Percentiles rank a stretch among this genome's conserved stretches.
Evolutionary conservation across 2,797 vertebrate genomes (phyloP).

Genomic region (Chloroceryle amazona): DNA sequence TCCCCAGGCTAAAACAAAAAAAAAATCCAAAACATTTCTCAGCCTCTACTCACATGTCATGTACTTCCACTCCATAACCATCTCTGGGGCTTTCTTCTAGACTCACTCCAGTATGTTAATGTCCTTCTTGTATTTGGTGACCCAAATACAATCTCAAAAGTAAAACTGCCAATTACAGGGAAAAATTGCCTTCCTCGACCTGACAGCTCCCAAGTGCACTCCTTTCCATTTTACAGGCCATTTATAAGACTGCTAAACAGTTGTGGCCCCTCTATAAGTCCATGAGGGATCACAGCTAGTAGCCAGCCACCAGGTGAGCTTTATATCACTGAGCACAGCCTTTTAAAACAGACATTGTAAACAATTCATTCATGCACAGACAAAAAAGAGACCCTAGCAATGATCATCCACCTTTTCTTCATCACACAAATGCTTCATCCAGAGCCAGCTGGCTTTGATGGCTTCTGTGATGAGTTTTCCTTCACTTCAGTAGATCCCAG

Average conservation of each 20-base stretch:
- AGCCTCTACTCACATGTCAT: background rate
- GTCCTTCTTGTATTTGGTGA: background rate
- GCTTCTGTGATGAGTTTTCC: background rate
- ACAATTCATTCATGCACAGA: accelerated
- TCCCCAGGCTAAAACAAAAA: background rate
- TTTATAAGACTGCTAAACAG: background rate
- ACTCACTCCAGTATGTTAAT: background rate
- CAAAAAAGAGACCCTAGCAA: too few relatives aligned
- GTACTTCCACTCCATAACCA: background rate
- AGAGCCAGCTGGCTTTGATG: background rate
- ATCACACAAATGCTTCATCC: background rate
- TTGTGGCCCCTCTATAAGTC: background rate
- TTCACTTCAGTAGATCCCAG: background rate
- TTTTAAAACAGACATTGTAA: background rate
- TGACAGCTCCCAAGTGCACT: background rate
- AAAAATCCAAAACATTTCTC: background rate
- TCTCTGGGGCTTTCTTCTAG: background rate
- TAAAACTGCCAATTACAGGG: background rate
- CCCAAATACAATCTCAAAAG: background rate
- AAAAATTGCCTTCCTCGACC: background rate
- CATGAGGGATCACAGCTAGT: background rate
- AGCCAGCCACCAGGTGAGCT: background rate
- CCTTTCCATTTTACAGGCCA: background rate
- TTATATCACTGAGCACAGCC: background rate
- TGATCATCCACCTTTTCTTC: background rate